Percentiles rank a stretch among this genome's conserved stretches.
These are phyloP conservation scores for Lasioglossum vierecki DNA, from an alignment of 2,888 invertebrate genomes.

Conservation along the genomic window DNA sequence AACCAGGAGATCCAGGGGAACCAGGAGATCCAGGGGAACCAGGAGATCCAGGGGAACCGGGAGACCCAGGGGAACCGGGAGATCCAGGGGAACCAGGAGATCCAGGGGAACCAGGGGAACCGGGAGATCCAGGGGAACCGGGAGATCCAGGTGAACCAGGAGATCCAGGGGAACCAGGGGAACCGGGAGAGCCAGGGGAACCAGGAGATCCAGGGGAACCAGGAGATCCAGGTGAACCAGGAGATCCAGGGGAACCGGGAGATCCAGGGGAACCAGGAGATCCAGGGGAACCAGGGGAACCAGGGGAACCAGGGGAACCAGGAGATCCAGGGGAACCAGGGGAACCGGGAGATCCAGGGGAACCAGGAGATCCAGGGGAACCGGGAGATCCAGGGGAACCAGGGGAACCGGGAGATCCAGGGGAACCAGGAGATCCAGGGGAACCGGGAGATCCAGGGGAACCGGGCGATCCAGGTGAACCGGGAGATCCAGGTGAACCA, in stretches of 20 bases:
- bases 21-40: too few species aligned
- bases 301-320: slow-evolving; percentile 56
- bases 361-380: slow-evolving; percentile 52
- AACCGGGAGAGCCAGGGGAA: slow-evolving; percentile 48
- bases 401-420: slow-evolving; percentile 35
- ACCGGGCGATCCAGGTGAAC: fast-evolving
- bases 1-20: too few species aligned
- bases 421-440: slow-evolving; percentile 32
- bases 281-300: slow-evolving; percentile 19
- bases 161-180: slow-evolving; percentile 32
- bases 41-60: too few species aligned
- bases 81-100: slow-evolving; percentile 34
- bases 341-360: slow-evolving; percentile 37
- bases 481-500: fast-evolving
- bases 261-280: slow-evolving; percentile 42
- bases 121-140: slow-evolving; percentile 31
- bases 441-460: neutral
- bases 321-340: slow-evolving; percentile 53
- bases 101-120: slow-evolving; percentile 18
- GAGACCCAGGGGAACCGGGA: slow-evolving; percentile 29
- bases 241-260: slow-evolving; percentile 60
- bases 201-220: slow-evolving; percentile 64
- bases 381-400: slow-evolving; percentile 46
- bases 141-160: slow-evolving; percentile 38
- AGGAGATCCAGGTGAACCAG: slow-evolving; percentile 64